Evolutionary conservation across 2,113 vertebrate species (phyloP).

Genomic region (Scomber colias): DNA sequence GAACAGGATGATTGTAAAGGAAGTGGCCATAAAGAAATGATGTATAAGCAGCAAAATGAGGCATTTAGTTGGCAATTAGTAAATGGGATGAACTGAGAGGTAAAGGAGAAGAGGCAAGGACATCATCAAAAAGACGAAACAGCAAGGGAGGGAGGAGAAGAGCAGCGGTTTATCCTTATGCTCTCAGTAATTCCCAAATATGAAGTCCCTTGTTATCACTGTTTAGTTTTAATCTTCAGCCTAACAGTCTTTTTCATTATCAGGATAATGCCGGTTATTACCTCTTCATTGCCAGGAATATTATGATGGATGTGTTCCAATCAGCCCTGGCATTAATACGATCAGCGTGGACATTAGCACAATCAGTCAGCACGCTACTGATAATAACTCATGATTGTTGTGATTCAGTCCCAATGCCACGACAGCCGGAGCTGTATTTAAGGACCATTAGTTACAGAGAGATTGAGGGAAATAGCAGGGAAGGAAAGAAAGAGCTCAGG

Average conservation of each 20-base stretch:
- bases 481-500: not conserved
- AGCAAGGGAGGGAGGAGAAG: not conserved
- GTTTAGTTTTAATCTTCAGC: conserved; percentile 73
- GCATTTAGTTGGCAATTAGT: conserved; percentile 43
- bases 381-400: conserved; percentile 81
- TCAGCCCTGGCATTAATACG: conserved; percentile 73
- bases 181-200: conserved; percentile 56
- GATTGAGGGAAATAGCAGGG: conserved; percentile 29
- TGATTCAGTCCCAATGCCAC: conserved; percentile 72
- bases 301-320: conserved; percentile 79
- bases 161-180: conserved; percentile 42
- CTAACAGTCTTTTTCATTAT: conserved; percentile 72
- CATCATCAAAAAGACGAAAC: conserved; percentile 34
- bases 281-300: conserved; percentile 70
- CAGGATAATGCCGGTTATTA: conserved; percentile 72
- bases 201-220: conserved; percentile 70
- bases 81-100: conserved; percentile 50
- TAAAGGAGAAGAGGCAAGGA: conserved; percentile 58
- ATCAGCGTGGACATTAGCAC: conserved; percentile 75
- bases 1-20: not conserved
- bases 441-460: conserved; percentile 76
- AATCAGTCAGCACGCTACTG: conserved; percentile 70
- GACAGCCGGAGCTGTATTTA: conserved; percentile 75
- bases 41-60: conserved; percentile 31
- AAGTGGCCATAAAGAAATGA: conserved; percentile 20